Conservation (phyloP, 2,113 vertebrate species). For the Beaufortia kweichowensis region DNA sequence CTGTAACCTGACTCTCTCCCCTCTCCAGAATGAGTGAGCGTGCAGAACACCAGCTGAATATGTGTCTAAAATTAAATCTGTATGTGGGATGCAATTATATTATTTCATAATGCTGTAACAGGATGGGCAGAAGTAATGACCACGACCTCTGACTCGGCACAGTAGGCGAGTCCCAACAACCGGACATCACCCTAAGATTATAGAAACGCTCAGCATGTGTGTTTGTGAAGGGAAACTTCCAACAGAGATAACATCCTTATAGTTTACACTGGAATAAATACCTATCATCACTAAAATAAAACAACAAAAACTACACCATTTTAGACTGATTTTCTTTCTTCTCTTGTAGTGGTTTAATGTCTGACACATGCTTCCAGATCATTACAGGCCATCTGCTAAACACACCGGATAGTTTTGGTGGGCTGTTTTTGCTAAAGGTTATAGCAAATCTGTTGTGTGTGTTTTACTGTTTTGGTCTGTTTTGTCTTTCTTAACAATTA, state of each 20-base stretch:
- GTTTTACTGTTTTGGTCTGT: not conserved
- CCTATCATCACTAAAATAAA: not conserved
- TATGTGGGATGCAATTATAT: not conserved
- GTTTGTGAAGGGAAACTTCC: too few species aligned
- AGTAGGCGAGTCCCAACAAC: not conserved
- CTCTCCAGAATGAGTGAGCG: not conserved
- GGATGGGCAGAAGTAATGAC: not conserved
- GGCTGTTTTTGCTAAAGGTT: not conserved
- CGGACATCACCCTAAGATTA: not conserved
- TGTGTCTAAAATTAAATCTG: constrained; percentile 4
- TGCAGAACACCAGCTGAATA: not conserved
- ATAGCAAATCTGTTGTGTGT: not conserved
- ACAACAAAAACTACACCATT: not conserved
- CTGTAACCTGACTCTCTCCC: constrained; percentile 43
- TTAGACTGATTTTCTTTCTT: not conserved
- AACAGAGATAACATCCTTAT: not conserved
- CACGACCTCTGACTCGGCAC: not conserved
- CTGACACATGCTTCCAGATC: not conserved
- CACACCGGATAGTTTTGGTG: not conserved
- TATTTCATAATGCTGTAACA: not conserved
- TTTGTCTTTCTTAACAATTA: not conserved
- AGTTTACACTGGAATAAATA: not conserved
- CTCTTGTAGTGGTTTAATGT: not conserved
- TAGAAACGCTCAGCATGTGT: too few species aligned
- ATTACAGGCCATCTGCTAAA: constrained; percentile 4